These are phyloP conservation scores for Phoeniculus purpureus DNA, from an alignment of 2,797 vertebrate species.

Conservation along the genomic window DNA sequence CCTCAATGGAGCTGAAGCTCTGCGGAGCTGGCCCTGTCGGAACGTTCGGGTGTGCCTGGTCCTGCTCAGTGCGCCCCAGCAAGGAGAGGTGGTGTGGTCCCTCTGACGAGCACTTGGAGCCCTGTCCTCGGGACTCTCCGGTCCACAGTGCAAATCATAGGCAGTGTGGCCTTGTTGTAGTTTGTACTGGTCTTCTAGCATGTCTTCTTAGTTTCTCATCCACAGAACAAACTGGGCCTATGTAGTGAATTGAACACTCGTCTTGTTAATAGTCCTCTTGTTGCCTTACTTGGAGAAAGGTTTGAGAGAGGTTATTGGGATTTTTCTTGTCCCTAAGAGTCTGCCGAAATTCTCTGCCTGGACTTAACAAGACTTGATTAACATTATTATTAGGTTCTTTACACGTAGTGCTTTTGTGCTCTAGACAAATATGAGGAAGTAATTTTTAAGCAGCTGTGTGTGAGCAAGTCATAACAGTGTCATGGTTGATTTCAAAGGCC, in stretches of 20 bases:
- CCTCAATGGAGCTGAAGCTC: too few species aligned
- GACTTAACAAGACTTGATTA: neutral
- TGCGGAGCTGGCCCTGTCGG: neutral
- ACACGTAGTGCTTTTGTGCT: neutral
- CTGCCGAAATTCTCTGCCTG: neutral
- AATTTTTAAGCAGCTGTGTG: neutral
- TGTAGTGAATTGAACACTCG: rapidly evolving
- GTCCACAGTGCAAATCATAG: neutral
- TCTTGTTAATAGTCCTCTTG: neutral
- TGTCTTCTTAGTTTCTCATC: neutral
- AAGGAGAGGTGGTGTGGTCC: too few species aligned
- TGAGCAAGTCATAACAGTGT: neutral
- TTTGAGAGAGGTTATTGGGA: neutral
- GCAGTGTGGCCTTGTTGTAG: neutral
- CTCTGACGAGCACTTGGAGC: rapidly evolving
- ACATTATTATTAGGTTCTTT: rapidly evolving
- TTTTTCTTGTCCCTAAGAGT: neutral
- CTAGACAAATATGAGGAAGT: neutral
- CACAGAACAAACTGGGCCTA: rapidly evolving
- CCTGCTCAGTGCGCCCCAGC: rapidly evolving
- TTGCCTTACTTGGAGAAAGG: neutral
- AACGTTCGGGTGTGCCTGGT: rapidly evolving
- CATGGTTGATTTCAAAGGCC: neutral
- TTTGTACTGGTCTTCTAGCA: neutral
- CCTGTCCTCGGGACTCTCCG: neutral